Evolutionary conservation across 1,140 invertebrate genomes (phyloP).

Genomic region (Zaprionus kolodkinae): DNA sequence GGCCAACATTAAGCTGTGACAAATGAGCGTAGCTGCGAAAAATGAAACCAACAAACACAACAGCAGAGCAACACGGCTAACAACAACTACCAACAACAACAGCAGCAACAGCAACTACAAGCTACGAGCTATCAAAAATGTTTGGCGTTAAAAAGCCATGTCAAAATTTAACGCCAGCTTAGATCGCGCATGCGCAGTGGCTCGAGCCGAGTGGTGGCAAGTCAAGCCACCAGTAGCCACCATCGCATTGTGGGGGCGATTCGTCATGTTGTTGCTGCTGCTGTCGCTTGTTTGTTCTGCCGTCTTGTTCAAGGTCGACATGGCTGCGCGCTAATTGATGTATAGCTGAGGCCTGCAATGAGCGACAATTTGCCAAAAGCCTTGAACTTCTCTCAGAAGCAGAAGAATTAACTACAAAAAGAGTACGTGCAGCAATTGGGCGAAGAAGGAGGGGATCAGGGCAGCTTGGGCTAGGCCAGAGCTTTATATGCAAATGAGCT

Average conservation of each 20-base stretch:
- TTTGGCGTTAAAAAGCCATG: conserved; percentile 77
- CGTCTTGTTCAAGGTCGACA: conserved; percentile 59
- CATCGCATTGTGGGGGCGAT: conserved; percentile 27
- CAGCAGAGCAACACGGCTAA: conserved; percentile 10
- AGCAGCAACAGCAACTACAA: conserved; percentile 4
- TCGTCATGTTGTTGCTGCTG: conserved; percentile 40
- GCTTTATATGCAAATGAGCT: conserved; percentile 71
- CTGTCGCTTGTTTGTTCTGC: conserved; percentile 54
- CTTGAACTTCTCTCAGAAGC: conserved; percentile 70
- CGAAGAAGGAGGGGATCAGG: conserved; percentile 22
- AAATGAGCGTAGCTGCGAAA: conserved; percentile 55
- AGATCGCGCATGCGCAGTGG: conserved; percentile 29
- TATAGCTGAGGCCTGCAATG: conserved; percentile 61
- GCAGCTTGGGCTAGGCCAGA: conserved; percentile 49
- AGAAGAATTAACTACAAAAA: conserved; percentile 21
- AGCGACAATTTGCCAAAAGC: conserved; percentile 72
- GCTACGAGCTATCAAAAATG: conserved; percentile 41
- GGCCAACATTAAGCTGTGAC: conserved; percentile 60
- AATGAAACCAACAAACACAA: conserved; percentile 49
- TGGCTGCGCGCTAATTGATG: conserved; percentile 62
- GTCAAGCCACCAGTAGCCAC: conserved; percentile 12
- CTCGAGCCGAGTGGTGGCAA: neutral
- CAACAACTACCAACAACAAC: conserved; percentile 16
- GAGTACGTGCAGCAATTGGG: conserved; percentile 15
- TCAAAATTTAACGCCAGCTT: conserved; percentile 78